Percentiles rank a stretch among this genome's conserved stretches.
phyloP scores from a whole-genome alignment of 2,888 invertebrate species.

The Malthinus seriepunctatus region DNA sequence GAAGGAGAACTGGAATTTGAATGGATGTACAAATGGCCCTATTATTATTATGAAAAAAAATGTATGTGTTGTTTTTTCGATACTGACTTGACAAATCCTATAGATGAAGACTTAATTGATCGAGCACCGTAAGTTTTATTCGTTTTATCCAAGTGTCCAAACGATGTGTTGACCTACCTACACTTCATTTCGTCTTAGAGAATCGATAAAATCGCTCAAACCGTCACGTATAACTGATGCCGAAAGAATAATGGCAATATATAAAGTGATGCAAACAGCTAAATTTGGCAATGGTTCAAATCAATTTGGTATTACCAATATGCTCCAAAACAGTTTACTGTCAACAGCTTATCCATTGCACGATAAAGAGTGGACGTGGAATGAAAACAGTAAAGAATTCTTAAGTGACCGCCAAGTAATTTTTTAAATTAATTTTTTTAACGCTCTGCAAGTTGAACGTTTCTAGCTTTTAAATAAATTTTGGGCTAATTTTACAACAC shows the following conservation, averaged over 20 bases:
- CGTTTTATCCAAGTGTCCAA: too few species aligned
- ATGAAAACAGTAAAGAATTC: conserved; percentile 35
- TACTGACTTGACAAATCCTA: not conserved
- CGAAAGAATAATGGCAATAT: not conserved
- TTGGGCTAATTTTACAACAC: conserved; percentile 61
- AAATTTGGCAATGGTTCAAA: not conserved
- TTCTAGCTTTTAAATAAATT: conserved; percentile 55
- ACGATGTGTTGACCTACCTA: too few species aligned
- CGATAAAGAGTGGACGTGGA: conserved; percentile 46
- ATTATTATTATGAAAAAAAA: not conserved
- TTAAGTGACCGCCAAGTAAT: conserved; percentile 50
- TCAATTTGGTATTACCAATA: not conserved
- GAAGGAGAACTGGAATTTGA: not conserved
- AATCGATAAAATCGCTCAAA: too few species aligned
- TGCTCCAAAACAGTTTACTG: conserved; percentile 40
- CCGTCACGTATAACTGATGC: not conserved
- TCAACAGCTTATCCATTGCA: conserved; percentile 48
- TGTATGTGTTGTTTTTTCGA: not conserved
- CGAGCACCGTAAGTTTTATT: not conserved
- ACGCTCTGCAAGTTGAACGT: not conserved
- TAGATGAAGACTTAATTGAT: not conserved
- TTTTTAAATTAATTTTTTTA: not conserved
- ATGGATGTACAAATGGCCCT: not conserved
- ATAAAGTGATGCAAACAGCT: not conserved
- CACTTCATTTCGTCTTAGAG: too few species aligned